These are phyloP conservation scores for Clanis bilineata DNA, from an alignment of 2,888 invertebrate species.

Conservation along the genomic window DNA sequence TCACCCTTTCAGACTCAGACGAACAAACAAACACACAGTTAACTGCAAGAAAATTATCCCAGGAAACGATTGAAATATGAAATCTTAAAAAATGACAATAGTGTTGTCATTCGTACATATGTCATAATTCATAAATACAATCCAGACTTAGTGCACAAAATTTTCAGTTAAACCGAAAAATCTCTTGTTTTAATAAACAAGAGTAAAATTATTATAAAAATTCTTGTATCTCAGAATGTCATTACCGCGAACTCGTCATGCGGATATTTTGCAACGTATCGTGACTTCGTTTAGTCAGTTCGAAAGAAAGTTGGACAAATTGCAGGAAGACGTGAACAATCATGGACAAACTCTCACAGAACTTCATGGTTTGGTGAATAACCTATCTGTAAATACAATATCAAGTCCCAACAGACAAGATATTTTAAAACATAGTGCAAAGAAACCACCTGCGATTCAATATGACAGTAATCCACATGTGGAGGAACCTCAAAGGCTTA, in stretches of 20 bases:
- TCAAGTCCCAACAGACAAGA: constrained; percentile 33
- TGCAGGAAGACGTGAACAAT: constrained; percentile 57
- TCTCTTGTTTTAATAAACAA: background rate
- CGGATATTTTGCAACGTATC: constrained; percentile 49
- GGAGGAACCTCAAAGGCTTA: constrained; percentile 30
- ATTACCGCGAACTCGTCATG: constrained; percentile 36
- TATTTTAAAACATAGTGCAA: constrained; percentile 29
- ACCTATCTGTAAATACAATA: constrained; percentile 42
- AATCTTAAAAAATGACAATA: no score
- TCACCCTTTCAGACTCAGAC: no score
- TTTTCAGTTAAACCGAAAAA: background rate
- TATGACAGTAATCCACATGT: constrained; percentile 31
- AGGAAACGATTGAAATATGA: no score
- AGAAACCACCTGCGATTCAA: constrained; percentile 42
- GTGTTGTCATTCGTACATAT: no score
- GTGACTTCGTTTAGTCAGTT: constrained; percentile 54
- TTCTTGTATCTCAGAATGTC: constrained; percentile 28
- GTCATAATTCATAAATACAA: background rate
- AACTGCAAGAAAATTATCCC: no score
- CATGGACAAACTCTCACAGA: constrained; percentile 59
- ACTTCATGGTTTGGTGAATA: constrained; percentile 50
- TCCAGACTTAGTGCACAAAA: background rate
- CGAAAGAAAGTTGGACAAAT: constrained; percentile 60
- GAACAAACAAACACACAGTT: no score
- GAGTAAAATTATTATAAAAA: background rate